Evolutionary conservation across 2,113 vertebrate species (phyloP), one percentile per base, ranked within the genome.

Genomic region (Tachycineta bicolor): DNA sequence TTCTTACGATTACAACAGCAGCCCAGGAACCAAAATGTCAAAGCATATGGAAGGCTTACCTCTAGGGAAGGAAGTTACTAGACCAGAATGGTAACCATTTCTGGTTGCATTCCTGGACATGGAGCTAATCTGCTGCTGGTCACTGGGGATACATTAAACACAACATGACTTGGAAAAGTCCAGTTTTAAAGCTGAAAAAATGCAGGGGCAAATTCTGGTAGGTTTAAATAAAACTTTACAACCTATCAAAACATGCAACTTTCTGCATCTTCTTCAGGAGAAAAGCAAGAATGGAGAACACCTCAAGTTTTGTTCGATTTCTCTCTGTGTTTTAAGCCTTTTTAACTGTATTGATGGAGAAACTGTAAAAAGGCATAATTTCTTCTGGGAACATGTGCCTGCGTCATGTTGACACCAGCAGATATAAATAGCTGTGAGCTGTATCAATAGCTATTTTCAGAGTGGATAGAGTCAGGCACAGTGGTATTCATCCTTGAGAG

Each of bases 381-480:
- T 79, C 63, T 92, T 16, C 92, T 83, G 94, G 96, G 97, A 97
- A 94, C 71, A 95, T 86, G 53, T 94, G 50, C 95, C 92, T 97
- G 94, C 75, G 91, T 97, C 93, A 64, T 96, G 93, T 95, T 97
- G 97, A 97, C 95, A 94, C 83, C 75, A 91, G 89, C 94, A 96
- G 96, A 97, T 96, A 98, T 92, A 97, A 97, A 98, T 58, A 98
- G 90, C 64, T 87, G 69, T 91, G 84, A 97, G 90, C 96, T 84
- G 52, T 76, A 82, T 52, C 5, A 5, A 76, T 23, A 91, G 83
- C 41, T 94, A 60, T 94, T 94, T 96, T 71, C 62, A 94, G 93
- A 91, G 79, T 25, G 39, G 39, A 81, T 9, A 50, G 52, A 67
- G 87, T 97, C 96, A 97, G 96, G 91, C 97, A 97, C 78, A 97